These are phyloP conservation scores for Hydropsyche tenuis DNA, from an alignment of 1,140 invertebrate species.

Conservation along the genomic window DNA sequence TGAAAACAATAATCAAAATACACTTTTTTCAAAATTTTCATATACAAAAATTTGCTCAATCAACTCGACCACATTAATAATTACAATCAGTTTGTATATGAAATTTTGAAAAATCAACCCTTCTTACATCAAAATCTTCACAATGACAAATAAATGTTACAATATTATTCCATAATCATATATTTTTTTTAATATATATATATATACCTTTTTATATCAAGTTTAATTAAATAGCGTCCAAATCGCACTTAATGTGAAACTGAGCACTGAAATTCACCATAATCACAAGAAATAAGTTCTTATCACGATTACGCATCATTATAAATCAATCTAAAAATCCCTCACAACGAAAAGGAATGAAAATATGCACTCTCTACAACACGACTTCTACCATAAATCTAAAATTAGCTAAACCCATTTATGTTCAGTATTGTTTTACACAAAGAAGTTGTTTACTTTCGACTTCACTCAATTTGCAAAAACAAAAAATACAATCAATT, in stretches of 20 bases:
- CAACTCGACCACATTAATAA: no score
- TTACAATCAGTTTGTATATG: no score
- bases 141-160: slow-evolving; percentile 16
- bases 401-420: slow-evolving; percentile 1
- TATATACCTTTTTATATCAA: slow-evolving; percentile 9
- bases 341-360: slow-evolving; percentile 12
- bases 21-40: no score
- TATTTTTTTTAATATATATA: slow-evolving; percentile 1
- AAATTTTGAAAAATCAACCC: not conserved
- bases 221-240: slow-evolving; percentile 19
- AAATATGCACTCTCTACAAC: slow-evolving; percentile 12
- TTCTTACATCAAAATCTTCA: not conserved
- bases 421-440: no score
- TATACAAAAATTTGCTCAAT: no score
- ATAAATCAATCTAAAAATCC: not conserved
- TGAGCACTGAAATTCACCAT: slow-evolving; percentile 24
- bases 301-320: slow-evolving; percentile 3
- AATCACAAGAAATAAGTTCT: slow-evolving; percentile 22
- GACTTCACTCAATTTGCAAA: no score
- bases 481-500: no score
- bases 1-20: no score
- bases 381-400: slow-evolving; percentile 6
- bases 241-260: slow-evolving; percentile 12
- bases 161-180: not conserved
- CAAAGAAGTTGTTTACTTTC: no score